Base-by-base conservation (phyloP, 2,113 vertebrate species). In the Asarcornis scutulata region DNA sequence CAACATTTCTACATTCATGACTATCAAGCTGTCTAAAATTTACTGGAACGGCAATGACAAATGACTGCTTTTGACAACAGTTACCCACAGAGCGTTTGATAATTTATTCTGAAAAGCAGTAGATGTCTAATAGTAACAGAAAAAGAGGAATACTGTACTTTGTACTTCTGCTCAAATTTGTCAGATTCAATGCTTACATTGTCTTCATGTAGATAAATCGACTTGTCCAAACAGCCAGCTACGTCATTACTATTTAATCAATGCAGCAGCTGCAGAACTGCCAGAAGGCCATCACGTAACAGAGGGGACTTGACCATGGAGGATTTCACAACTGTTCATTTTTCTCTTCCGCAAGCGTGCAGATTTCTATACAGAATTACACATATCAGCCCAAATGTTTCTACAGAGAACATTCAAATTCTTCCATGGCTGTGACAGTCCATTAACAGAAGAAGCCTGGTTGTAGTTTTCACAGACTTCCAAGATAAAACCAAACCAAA, bases 231-330 rank as follows among this genome's bases (percentile, higher is more conserved):
- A 79, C 77, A 92, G 62, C 34, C 40, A 90, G 50, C 48, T 75
- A 92, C 62, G 15, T 92, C 91, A 95, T 11, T 44, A 66, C 88
- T 86, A 44, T 59, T 90, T 58, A 76, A 92, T 96, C 92, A 91
- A 94, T 79, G 82, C 36, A 50, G 68, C 93, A 96, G 95, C 95
- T 94, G 88, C 66, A 58, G 86, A 79, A 83, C 1, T 1, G 58
- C 86, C 92, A 86, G 77, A 86, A 86, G 93, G 90, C 81, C 80
- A 32, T 42, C 67, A 81, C 1, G 13, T 63, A 82, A 74, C 83
- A 60, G 20, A 81, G 20, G 32, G n/a, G 50, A 89, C 50, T 89
- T 55, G 32, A 46, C 46, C 55, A 53, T 3, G 1, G 27, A 67
- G 11, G 58, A 85, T 76, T 90, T 68, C 71, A 80, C 52, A 89